A percentile compares a stretch with the other conserved stretches of the same genome.
Evolutionary conservation across 2,797 vertebrate genomes (phyloP).

Genomic region (Peromyscus eremicus): DNA sequence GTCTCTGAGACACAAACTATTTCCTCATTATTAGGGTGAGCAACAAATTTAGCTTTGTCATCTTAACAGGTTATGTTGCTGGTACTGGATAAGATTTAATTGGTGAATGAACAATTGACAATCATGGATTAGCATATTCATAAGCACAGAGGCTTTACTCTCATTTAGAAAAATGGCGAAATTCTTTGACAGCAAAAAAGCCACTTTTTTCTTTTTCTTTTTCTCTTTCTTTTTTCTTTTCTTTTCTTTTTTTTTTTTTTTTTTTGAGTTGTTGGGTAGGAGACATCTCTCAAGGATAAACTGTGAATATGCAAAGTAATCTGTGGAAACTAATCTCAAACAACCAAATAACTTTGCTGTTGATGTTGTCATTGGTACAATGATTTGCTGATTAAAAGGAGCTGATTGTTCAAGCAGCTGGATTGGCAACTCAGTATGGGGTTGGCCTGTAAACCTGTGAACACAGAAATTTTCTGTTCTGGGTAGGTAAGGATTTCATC

Average conservation of each 20-base stretch:
- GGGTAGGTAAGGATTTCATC: slow-evolving; percentile 75
- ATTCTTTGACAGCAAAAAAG: neutral
- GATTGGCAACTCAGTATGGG: slow-evolving; percentile 64
- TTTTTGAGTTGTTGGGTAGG: neutral
- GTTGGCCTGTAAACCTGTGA: slow-evolving; percentile 68
- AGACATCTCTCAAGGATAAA: slow-evolving; percentile 9
- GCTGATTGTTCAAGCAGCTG: slow-evolving; percentile 46
- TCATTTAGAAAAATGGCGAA: neutral
- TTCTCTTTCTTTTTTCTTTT: neutral
- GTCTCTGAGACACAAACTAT: neutral
- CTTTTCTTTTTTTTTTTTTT: neutral
- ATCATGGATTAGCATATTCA: neutral
- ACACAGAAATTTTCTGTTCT: slow-evolving; percentile 68
- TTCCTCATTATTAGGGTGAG: neutral
- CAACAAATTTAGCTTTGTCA: neutral
- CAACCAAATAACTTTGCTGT: slow-evolving; percentile 3
- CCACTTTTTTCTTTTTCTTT: neutral
- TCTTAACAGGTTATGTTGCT: neutral
- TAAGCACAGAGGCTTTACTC: neutral
- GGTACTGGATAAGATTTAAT: neutral
- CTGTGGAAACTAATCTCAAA: slow-evolving; percentile 20
- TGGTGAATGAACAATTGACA: neutral
- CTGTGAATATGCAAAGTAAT: neutral
- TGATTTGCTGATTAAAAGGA: slow-evolving; percentile 70
- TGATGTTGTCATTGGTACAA: slow-evolving; percentile 54